Conservation (phyloP, 2,113 vertebrate genomes). For the Ceyx melanurus region DNA sequence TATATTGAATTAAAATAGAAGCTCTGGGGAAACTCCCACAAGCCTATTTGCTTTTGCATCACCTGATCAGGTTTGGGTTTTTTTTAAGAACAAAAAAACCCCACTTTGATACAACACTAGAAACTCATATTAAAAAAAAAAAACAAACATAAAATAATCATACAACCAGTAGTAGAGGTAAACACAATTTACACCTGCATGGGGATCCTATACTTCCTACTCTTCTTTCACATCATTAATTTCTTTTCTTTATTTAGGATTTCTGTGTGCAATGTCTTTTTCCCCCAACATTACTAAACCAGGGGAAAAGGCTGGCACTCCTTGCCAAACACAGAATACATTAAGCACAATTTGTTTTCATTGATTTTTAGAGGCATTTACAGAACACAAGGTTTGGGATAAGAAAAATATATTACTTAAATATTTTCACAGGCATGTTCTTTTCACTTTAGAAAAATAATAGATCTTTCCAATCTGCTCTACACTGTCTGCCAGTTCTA, state of each 20-base stretch:
- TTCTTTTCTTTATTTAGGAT: not conserved
- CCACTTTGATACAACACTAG: not conserved
- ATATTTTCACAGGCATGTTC: not conserved
- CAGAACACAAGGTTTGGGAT: not conserved
- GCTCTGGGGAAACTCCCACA: not conserved
- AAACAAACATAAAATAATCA: not conserved
- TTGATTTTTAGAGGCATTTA: conserved; percentile 23
- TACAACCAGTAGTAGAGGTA: not conserved
- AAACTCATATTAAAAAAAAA: not conserved
- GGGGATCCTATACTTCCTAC: not conserved
- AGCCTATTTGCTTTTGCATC: not conserved
- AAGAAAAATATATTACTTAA: conserved; percentile 18
- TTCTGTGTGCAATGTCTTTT: not conserved
- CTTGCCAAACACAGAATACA: not conserved
- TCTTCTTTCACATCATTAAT: not conserved
- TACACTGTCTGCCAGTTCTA: not conserved
- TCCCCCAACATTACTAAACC: not conserved
- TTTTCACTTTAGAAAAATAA: not conserved
- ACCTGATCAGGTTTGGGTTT: not conserved
- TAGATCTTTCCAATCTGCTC: not conserved
- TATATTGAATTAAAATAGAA: not conserved
- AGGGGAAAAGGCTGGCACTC: not conserved
- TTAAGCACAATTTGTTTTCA: not conserved
- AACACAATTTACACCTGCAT: not conserved
- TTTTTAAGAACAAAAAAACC: not conserved